Base-by-base conservation (phyloP, 1,140 invertebrate genomes). In the Aradophagus sp. region DNA sequence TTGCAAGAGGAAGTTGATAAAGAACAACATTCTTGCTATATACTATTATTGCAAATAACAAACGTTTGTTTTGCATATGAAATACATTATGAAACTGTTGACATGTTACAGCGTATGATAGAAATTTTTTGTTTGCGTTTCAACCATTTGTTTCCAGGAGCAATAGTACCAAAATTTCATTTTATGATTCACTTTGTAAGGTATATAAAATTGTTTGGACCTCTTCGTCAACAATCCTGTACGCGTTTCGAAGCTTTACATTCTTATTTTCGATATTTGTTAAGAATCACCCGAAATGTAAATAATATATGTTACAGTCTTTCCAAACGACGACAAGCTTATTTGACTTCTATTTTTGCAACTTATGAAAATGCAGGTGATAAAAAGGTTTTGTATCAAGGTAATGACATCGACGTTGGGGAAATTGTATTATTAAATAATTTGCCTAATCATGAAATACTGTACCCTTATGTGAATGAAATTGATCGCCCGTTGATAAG, bases 241-340 rank as follows among this genome's bases (percentile, higher is more conserved):
- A 13, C 12, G 2, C 16, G 29, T 20, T 34, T 31, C 17, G 45
- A 50, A 31, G 35, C 48, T n/a, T 5, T 12, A 5, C 48, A 41
- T 32, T 10, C 16, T 13, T 16, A n/a, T 41, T 41, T 41, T 11
- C 35, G 27, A 50, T 50, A 31, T 15, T 10, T 41, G 2, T 8
- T 8, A 1, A 36, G 6, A 20, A 26, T 72, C 23, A 27, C 70
- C 2, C 12, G 63, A 19, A 75, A 66, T 61, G 68, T 68, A 19
- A 71, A 65, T 62, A 75, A 75, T 42, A 50, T 67, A 38, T 17
- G 65, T 3, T 45, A 12, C n/a, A 76, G 52, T n/a, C 55, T 69
- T 14, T 11, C 27, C 29, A 71, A 70, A 31, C 17, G 66, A 29
- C 32, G 65, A 32, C 58, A 67, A 50, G 42, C 61, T 1, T 41